A percentile compares a stretch with the other conserved stretches of the same genome.
These are phyloP conservation scores for Tangara arthus DNA, from an alignment of 2,797 vertebrate genomes.

Conservation along the genomic window DNA sequence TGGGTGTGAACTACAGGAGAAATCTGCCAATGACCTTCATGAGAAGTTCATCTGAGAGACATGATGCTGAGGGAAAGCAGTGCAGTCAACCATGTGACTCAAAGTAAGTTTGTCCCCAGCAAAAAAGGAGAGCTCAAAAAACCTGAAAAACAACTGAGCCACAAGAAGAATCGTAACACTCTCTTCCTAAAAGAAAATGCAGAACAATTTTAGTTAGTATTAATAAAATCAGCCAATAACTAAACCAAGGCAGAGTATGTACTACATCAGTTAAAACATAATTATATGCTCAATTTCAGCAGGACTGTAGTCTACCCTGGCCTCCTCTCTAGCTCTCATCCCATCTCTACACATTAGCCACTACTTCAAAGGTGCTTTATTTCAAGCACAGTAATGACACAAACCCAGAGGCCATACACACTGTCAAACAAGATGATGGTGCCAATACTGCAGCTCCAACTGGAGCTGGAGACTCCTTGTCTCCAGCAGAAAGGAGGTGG, in stretches of 20 bases:
- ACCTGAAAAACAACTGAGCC: neutral
- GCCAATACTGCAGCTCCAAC: neutral
- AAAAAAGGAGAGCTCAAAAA: neutral
- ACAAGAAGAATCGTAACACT: neutral
- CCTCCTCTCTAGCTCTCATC: neutral
- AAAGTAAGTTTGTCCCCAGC: neutral
- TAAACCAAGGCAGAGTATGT: neutral
- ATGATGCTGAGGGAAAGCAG: neutral
- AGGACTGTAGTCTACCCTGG: too few species aligned
- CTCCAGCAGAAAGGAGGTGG: neutral
- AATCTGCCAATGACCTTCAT: accelerated
- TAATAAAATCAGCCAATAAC: neutral
- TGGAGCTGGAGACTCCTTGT: neutral
- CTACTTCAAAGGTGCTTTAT: neutral
- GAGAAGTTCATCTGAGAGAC: neutral
- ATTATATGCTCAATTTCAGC: neutral
- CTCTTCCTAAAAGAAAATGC: neutral
- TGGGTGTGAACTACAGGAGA: neutral
- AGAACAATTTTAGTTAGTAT: neutral
- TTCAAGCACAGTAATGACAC: neutral
- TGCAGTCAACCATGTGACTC: neutral
- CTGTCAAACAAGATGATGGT: neutral
- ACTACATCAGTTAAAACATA: neutral
- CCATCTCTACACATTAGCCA: neutral
- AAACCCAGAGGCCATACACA: neutral